A percentile compares a stretch with the other conserved stretches of the same genome.
These are phyloP conservation scores for Drosophila insularis DNA, from an alignment of 1,140 invertebrate species.

Conservation along the genomic window DNA sequence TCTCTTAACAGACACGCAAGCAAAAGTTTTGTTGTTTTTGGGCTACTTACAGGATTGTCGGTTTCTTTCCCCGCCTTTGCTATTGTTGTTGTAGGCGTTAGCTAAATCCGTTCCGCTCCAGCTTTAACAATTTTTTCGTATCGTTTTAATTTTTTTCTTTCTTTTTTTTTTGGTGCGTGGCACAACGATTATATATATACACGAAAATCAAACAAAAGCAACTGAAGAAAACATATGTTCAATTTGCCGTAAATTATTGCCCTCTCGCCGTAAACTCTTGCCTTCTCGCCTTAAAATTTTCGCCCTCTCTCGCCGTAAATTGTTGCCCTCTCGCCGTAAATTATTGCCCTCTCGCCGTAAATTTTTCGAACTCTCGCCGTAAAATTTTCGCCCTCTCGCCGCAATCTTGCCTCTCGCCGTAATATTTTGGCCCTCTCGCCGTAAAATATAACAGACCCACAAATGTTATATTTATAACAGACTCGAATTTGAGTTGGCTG, in stretches of 20 bases:
- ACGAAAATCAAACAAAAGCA: constrained; percentile 6
- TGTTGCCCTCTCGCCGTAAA: too few relatives aligned
- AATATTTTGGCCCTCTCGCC: too few relatives aligned
- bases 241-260: too few relatives aligned
- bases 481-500: background rate
- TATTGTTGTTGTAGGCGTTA: constrained; percentile 64
- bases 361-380: too few relatives aligned
- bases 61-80: constrained; percentile 25
- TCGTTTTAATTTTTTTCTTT: background rate
- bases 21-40: constrained; percentile 47
- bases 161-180: constrained; percentile 2
- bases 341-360: too few relatives aligned
- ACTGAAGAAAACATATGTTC: too few relatives aligned
- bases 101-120: constrained; percentile 31
- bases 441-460: background rate
- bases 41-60: constrained; percentile 50
- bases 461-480: background rate
- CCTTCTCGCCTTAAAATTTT: too few relatives aligned
- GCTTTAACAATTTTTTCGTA: constrained; percentile 18
- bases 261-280: too few relatives aligned
- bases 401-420: too few relatives aligned
- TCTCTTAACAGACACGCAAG: constrained; percentile 36
- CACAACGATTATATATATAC: constrained; percentile 9
- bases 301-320: too few relatives aligned
- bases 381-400: too few relatives aligned